These are phyloP conservation scores for Hypothenemus hampei DNA, from an alignment of 1,140 invertebrate genomes.

Conservation along the genomic window DNA sequence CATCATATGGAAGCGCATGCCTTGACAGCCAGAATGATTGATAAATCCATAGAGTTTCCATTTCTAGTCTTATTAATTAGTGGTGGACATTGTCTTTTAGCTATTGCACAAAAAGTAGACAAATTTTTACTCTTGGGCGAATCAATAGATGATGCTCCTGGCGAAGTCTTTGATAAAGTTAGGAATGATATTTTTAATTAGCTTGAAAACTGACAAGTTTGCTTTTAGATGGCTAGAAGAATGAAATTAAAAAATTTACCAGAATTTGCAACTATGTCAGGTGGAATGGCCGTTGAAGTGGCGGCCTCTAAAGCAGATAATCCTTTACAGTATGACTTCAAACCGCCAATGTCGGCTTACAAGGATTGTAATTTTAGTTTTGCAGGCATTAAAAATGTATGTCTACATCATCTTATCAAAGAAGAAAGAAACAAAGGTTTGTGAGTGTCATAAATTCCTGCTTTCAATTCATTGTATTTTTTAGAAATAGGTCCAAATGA, in stretches of 20 bases:
- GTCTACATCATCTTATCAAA: slow-evolving; percentile 49
- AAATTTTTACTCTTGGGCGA: slow-evolving; percentile 77
- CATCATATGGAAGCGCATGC: slow-evolving; percentile 99
- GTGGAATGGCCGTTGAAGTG: slow-evolving; percentile 81
- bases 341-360: slow-evolving; percentile 53
- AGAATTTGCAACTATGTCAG: slow-evolving; percentile 66
- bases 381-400: slow-evolving; percentile 62
- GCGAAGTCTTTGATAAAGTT: slow-evolving; percentile 88
- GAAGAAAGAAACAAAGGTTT: slow-evolving; percentile 58
- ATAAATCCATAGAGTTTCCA: slow-evolving; percentile 69
- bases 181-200: not conserved
- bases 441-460: too few species aligned
- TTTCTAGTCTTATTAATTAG: slow-evolving; percentile 87
- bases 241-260: slow-evolving; percentile 78
- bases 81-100: slow-evolving; percentile 86
- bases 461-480: not conserved
- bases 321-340: slow-evolving; percentile 62
- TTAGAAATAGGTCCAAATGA: slow-evolving; percentile 52
- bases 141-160: slow-evolving; percentile 80
- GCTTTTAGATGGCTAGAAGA: slow-evolving; percentile 70
- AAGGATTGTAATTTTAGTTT: slow-evolving; percentile 84
- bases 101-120: slow-evolving; percentile 68
- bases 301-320: slow-evolving; percentile 66
- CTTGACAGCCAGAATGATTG: slow-evolving; percentile 73
- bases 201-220: not conserved